Evolutionary conservation across 2,113 vertebrate species (phyloP).

Genomic region (Pteropus alecto): DNA sequence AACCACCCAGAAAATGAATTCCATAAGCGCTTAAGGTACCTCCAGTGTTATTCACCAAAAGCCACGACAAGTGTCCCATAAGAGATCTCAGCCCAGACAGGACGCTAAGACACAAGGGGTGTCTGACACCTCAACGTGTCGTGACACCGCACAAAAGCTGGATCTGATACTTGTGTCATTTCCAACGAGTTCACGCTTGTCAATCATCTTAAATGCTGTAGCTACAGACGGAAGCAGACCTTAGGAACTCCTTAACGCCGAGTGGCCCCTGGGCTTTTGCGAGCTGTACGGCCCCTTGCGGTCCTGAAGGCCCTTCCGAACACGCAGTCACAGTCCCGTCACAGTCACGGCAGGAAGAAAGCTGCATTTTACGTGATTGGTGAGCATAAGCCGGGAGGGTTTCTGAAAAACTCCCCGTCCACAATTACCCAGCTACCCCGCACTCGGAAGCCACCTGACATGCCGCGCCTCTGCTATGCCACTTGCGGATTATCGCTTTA

Average conservation of each 20-base stretch:
- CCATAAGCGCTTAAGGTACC: fast-evolving
- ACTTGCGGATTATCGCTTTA: too few species aligned
- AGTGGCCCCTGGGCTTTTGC: fast-evolving
- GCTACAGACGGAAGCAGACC: not conserved
- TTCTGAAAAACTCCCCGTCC: not conserved
- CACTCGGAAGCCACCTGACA: fast-evolving
- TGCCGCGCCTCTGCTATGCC: fast-evolving
- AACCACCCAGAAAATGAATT: not conserved
- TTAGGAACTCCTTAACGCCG: fast-evolving
- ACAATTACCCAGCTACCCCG: fast-evolving
- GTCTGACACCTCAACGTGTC: fast-evolving
- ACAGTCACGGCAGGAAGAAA: fast-evolving
- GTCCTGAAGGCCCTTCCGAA: not conserved
- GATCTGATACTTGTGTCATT: fast-evolving
- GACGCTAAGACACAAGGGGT: fast-evolving
- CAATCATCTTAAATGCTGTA: not conserved
- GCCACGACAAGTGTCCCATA: fast-evolving
- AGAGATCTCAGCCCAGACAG: not conserved
- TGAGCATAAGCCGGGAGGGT: too few species aligned
- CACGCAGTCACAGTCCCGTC: too few species aligned
- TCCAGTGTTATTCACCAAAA: not conserved
- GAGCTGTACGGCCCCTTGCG: fast-evolving
- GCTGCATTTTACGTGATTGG: fast-evolving
- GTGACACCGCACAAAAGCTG: fast-evolving
- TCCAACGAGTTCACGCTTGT: fast-evolving